Base-by-base conservation (phyloP, 2,888 invertebrate genomes). In the Tuberolachnus salignus region DNA sequence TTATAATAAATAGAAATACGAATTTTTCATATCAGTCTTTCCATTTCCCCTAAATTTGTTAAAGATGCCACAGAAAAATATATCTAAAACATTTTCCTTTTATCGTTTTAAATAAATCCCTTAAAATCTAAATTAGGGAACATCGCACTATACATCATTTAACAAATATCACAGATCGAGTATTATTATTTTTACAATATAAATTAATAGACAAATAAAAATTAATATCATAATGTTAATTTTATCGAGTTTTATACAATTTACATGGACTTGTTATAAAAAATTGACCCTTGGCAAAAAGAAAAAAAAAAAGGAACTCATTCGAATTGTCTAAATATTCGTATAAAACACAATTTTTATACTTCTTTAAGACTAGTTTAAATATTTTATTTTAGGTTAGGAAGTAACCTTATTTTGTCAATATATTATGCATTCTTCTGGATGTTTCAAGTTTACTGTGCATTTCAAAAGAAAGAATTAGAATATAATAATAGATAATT, bases 151-250 rank as follows among this genome's bases (percentile, higher is more conserved):
- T 78, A 78, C 78, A 78, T 78, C 78, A 42, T 78, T 78, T 78
- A 78, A 78, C 78, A 78, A 78, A 78, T 78, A 78, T 78, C 78
- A 78, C 78, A 78, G 78, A 78, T 78, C 78, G 78, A 78, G 78
- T 78, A 78, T 78, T 78, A 75, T 49, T 75, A 78, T 78, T 78
- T 78, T 78, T 78, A 78, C 69, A 78, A 78, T 78, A 78, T 78
- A 78, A 78, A 78, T 78, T 78, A 78, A 78, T 78, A 78, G 78
- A 78, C 78, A 78, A 78, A 78, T 78, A 78, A 78, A 78, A 78
- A 78, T 78, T 78, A 78, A 78, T 78, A 78, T 78, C 78, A 78
- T 78, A 78, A 61, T 78, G 78, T 78, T 78, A 78, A 69, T 78
- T 78, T 78, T 78, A 78, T 78, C 78, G 78, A 78, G 78, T 78